Conservation (phyloP, 2,888 invertebrate species). For the Ophion ellenae region DNA sequence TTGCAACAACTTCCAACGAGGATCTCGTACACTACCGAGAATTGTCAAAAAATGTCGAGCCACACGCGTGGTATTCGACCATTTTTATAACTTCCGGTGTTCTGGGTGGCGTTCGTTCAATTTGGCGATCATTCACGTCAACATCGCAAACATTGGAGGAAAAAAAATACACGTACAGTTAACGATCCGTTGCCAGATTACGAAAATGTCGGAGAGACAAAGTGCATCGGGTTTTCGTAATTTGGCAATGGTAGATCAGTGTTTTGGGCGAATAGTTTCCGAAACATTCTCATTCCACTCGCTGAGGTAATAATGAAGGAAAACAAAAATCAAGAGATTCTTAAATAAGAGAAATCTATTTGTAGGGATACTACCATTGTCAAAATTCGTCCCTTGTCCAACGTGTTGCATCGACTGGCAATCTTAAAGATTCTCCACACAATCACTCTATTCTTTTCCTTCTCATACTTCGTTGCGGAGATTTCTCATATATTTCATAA, state of each 20-base stretch:
- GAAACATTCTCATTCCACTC: conserved; percentile 20
- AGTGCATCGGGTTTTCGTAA: background rate
- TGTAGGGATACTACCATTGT: conserved; percentile 30
- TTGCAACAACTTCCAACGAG: too few relatives aligned
- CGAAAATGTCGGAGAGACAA: background rate
- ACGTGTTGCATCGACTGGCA: background rate
- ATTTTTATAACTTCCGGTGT: too few relatives aligned
- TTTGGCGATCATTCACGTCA: too few relatives aligned
- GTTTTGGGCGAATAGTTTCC: background rate
- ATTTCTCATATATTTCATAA: background rate
- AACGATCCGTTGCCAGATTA: background rate
- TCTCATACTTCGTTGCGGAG: background rate
- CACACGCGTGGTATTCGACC: too few relatives aligned
- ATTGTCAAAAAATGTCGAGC: background rate
- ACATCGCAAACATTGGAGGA: background rate
- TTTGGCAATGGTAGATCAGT: background rate
- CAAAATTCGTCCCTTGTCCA: conserved; percentile 12
- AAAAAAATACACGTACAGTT: background rate
- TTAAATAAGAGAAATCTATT: conserved; percentile 39
- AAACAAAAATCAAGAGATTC: background rate
- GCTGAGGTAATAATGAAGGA: background rate
- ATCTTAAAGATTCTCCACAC: background rate
- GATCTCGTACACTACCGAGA: background rate
- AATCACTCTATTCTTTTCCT: background rate
- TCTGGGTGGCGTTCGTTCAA: too few relatives aligned